Percentiles rank a stretch among this genome's conserved stretches.
Conservation (phyloP, 2,797 vertebrate species). For the Limosa lapponica region DNA sequence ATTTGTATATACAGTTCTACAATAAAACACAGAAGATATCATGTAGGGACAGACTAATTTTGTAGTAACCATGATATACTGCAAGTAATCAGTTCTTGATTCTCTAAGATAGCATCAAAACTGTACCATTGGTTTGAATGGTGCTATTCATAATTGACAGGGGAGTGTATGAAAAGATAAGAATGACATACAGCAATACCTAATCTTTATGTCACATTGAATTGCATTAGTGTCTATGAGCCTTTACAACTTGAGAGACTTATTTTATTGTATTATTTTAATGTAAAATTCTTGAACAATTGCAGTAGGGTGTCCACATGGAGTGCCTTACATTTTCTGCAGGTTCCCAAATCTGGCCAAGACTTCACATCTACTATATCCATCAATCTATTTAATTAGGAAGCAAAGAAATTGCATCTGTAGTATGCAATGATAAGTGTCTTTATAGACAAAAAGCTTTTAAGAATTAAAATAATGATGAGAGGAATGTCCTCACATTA, state of each 20-base stretch:
- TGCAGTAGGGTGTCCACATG: not conserved
- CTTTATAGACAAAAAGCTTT: not conserved
- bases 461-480: slow-evolving; percentile 1
- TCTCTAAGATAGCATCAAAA: not conserved
- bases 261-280: not conserved
- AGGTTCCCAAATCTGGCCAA: not conserved
- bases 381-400: not conserved
- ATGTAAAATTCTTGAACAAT: not conserved
- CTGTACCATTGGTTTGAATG: not conserved
- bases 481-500: not conserved
- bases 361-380: not conserved
- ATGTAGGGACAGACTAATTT: not conserved
- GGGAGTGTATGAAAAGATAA: not conserved
- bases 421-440: not conserved
- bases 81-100: not conserved
- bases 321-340: not conserved
- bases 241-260: not conserved
- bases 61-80: not conserved
- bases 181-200: not conserved
- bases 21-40: not conserved
- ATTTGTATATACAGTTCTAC: not conserved
- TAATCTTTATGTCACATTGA: not conserved
- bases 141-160: not conserved
- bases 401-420: not conserved
- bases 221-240: not conserved